phyloP scores from a whole-genome alignment of 2,888 invertebrate genomes.

The Limnephilus rhombicus region DNA sequence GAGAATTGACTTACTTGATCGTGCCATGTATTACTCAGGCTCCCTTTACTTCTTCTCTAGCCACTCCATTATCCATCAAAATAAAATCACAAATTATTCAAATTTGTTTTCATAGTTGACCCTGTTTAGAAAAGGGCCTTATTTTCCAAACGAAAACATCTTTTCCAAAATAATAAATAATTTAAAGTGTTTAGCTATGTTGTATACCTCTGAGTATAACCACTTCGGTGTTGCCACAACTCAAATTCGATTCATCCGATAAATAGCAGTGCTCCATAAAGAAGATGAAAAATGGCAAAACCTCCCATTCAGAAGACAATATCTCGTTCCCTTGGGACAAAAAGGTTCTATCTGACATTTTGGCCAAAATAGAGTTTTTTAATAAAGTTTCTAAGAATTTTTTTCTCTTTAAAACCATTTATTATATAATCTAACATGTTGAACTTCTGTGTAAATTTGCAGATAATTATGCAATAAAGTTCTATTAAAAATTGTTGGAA shows the following conservation, averaged over 20 bases:
- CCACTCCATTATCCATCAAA: neutral
- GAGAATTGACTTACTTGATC: too few species aligned
- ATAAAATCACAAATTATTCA: neutral
- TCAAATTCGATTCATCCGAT: neutral
- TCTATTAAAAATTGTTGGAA: too few species aligned
- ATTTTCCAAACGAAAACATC: neutral
- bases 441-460: too few species aligned
- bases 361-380: too few species aligned
- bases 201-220: neutral
- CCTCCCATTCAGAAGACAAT: neutral
- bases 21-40: too few species aligned
- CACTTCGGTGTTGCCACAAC: neutral
- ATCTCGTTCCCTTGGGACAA: neutral
- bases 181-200: neutral
- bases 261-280: neutral
- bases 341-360: too few species aligned
- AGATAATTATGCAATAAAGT: too few species aligned
- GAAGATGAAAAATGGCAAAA: neutral
- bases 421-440: too few species aligned
- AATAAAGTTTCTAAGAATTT: too few species aligned
- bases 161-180: neutral
- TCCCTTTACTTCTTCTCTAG: too few species aligned
- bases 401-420: too few species aligned
- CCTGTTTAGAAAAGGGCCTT: neutral
- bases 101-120: neutral